A percentile compares a stretch with the other conserved stretches of the same genome.
Evolutionary conservation across 2,888 invertebrate genomes (phyloP).

Genomic region (Nycteola revayana): DNA sequence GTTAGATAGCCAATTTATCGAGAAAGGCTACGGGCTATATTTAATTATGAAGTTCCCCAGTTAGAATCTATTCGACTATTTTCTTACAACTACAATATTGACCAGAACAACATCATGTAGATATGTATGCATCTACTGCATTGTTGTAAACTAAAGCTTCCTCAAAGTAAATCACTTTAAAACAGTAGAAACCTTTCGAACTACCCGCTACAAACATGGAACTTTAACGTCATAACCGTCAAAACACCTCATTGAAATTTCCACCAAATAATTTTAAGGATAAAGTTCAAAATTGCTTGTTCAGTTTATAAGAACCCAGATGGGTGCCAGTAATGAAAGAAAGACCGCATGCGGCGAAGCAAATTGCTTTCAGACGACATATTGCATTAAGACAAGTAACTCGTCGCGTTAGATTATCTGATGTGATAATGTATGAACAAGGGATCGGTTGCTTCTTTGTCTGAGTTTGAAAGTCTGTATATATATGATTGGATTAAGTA

Average conservation of each 20-base stretch:
- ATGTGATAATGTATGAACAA: conserved; percentile 15
- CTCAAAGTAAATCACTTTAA: conserved; percentile 52
- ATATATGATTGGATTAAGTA: conserved; percentile 12
- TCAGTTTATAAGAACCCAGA: conserved; percentile 21
- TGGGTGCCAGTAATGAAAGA: conserved; percentile 60
- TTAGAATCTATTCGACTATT: no score
- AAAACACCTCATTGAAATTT: conserved; percentile 1
- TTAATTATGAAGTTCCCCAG: no score
- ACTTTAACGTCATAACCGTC: conserved; percentile 12
- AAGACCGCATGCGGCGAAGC: conserved; percentile 69
- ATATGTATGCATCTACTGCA: conserved; percentile 15
- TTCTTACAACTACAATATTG: no score
- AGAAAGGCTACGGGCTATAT: no score
- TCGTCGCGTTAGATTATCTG: conserved; percentile 29
- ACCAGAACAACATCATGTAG: no score
- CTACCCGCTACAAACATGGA: conserved; percentile 18
- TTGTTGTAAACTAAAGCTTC: conserved; percentile 28
- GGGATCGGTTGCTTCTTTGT: background rate
- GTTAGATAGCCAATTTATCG: no score
- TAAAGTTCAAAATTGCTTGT: conserved; percentile 6
- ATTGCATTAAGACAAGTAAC: conserved; percentile 59
- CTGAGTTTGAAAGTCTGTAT: background rate
- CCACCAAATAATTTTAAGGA: background rate
- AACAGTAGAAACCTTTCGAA: conserved; percentile 47
- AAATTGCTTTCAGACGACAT: conserved; percentile 79